Evolutionary conservation across 2,113 vertebrate genomes (phyloP), one percentile per base, ranked within the genome.

Genomic region (Clarias magur): DNA sequence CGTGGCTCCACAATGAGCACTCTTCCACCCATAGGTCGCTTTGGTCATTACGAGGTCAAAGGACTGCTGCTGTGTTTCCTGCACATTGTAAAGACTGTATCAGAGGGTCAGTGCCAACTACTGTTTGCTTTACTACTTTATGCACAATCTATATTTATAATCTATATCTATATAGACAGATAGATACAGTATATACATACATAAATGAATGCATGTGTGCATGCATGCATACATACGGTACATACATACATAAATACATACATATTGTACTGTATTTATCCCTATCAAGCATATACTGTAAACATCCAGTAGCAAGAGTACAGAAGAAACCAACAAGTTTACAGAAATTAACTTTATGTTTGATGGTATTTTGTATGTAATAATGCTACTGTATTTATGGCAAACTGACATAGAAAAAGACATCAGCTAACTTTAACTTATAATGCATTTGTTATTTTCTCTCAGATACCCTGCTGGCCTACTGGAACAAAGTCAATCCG

Each of bases 401-500:
- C 12, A 65, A 72, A 4, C 63, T 38, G 34, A 38, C 34, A 38
- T 38, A 38, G 3, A 38, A 38, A 38, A 38, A 68, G 59, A 60
- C 3, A 4, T 63, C 25, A 76, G 23, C 83, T 73, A 59, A 27
- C 21, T 75, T 75, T 38, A 73, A 34, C 21, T 56, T 76, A 1
- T 62, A 67, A 19, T 9, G 11, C 2, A 12, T 30, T 30, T 76
- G 38, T 82, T 83, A 62, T 21, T 53, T 67, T 15, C 25, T 62
- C 57, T 83, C 93, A 99, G 98, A 99, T 87, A 97, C 96, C 38
- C 94, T 99, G 68, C 88, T 94, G 86, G 93, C 96, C 65, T 99
- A 98, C 91, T 99, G 98, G 98, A 98, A 97, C 93, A 99, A 98
- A 94, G 92, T 99, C 48, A 95, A 94, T 80, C 96, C 97, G 19